Percentiles rank a stretch among this genome's conserved stretches.
Conservation (phyloP, 1,140 invertebrate species). For the Meloidogyne hapla region DNA sequence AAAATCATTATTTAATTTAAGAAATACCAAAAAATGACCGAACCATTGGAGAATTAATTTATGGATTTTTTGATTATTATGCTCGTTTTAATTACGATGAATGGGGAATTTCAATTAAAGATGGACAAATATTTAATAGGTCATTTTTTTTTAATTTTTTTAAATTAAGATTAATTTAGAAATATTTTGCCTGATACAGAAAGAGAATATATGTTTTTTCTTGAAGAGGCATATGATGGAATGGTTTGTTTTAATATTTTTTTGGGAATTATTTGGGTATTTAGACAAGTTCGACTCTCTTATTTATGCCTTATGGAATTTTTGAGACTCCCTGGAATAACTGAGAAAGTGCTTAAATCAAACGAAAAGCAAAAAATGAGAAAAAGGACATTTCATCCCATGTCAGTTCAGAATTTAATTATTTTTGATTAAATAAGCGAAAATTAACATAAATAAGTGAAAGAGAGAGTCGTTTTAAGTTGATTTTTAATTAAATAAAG, state of each 20-base stretch:
- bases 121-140: conserved; percentile 72
- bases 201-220: conserved; percentile 46
- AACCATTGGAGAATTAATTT: conserved; percentile 81
- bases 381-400: too few relatives aligned
- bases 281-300: too few relatives aligned
- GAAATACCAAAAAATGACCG: conserved; percentile 71
- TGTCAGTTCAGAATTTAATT: too few relatives aligned
- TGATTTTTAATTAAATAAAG: not conserved
- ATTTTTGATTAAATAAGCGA: too few relatives aligned
- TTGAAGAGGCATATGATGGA: conserved; percentile 85
- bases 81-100: conserved; percentile 72
- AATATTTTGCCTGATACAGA: conserved; percentile 18
- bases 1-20: conserved; percentile 44
- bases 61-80: conserved; percentile 86
- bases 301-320: too few relatives aligned
- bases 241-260: conserved; percentile 17
- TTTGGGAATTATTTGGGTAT: not conserved
- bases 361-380: too few relatives aligned
- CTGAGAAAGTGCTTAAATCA: too few relatives aligned
- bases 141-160: conserved; percentile 12
- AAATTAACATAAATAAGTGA: too few relatives aligned
- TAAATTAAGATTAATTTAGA: not conserved
- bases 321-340: too few relatives aligned
- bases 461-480: not conserved
- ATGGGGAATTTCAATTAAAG: conserved; percentile 79